Base-by-base conservation (phyloP, 2,888 invertebrate species). In the Dolomedes plantarius region DNA sequence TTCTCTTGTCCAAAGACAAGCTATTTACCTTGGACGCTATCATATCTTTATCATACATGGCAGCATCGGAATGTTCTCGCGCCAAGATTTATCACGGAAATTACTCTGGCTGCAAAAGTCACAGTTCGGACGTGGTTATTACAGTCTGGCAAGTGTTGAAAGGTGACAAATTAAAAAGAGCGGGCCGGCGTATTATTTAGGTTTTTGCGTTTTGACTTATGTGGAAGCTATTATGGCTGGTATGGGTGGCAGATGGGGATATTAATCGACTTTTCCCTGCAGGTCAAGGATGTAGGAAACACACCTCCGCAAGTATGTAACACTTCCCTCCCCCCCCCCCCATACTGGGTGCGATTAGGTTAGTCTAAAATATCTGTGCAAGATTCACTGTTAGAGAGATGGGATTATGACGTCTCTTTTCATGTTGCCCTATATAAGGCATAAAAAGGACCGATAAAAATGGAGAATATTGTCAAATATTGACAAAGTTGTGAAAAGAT, bases 101-200 rank as follows among this genome's bases (percentile, higher is more conserved):
- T 73, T 80, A 71, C 73, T 67, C 68, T 36, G 29, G n/a, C n/a
- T 56, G 11, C 11, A 56, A 28, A 77, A 69, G 46, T 19, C 23
- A 31, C 23, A 71, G 23, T 19, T 41, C 39, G 6, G 36, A 19
- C 36, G 56, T 69, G 72, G 75, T 83, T 77, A 83, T 83, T 83
- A 83, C 32, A 19, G 28, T 50, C 16, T 32, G 81, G 74, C 50
- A 68, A 72, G 83, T 83, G 83, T 83, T 83, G 83, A 83, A 83
- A 83, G 83, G 83, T 83, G 83, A 77, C 83, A 83, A 77, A 83
- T 83, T 83, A 83, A 83, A 83, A 73, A 82, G 39, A 68, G 31
- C 23, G 23, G 19, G 69, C 39, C 28, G 27, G 41, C 28, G 27
- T 41, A 16, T 41, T 69, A 28, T 27, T 69, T 28, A 13, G 23